Evolutionary conservation across 2,888 invertebrate genomes (phyloP).

Genomic region (Penaeus monodon): DNA sequence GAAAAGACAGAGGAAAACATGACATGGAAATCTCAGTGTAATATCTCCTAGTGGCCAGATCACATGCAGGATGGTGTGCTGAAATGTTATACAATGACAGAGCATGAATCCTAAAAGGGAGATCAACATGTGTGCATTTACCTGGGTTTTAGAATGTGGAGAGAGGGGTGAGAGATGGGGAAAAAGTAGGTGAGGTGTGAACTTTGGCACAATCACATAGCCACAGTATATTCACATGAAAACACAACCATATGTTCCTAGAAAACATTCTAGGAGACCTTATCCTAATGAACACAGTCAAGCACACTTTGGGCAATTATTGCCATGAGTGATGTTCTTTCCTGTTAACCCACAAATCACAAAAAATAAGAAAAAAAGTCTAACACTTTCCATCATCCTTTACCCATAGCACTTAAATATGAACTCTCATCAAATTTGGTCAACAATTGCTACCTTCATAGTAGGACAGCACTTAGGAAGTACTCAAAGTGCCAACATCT

Average conservation of each 20-base stretch:
- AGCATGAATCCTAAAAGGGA: slow-evolving; percentile 28
- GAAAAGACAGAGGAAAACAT: slow-evolving; percentile 25
- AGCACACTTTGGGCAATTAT: too few species aligned
- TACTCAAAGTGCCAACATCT: too few species aligned
- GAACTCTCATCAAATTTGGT: too few species aligned
- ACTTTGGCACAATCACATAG: slow-evolving; percentile 45
- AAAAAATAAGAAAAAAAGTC: too few species aligned
- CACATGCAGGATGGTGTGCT: slow-evolving; percentile 7
- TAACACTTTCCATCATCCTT: too few species aligned
- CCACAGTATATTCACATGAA: slow-evolving; percentile 36
- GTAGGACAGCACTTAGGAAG: too few species aligned
- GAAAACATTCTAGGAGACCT: slow-evolving; percentile 32
- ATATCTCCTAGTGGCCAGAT: slow-evolving; percentile 32
- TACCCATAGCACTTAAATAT: too few species aligned
- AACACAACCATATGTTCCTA: slow-evolving; percentile 49
- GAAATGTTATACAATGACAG: slow-evolving; percentile 24
- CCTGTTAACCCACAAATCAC: too few species aligned
- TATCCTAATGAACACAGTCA: slow-evolving; percentile 49
- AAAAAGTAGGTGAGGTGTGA: not conserved
- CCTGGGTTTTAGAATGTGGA: not conserved
- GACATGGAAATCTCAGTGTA: not conserved
- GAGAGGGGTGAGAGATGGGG: slow-evolving; percentile 18
- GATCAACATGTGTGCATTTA: slow-evolving; percentile 27
- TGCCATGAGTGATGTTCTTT: too few species aligned
- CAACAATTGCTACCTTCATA: too few species aligned